Conservation (phyloP, 1,140 invertebrate genomes). For the Cydia splendana region DNA sequence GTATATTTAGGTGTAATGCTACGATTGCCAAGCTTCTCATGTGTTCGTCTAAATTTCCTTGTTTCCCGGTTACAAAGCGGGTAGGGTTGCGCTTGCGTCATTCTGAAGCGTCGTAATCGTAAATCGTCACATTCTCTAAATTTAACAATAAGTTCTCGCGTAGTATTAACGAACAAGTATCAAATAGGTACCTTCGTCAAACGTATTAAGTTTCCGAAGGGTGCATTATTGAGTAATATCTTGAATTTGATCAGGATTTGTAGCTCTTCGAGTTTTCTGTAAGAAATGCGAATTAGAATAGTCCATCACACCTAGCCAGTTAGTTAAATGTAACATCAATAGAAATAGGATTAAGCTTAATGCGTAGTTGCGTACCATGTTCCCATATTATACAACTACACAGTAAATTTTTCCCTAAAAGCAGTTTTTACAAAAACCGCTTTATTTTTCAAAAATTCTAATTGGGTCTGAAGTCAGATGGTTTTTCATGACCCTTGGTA, state of each 20-base stretch:
- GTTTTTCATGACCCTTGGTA: too few species aligned
- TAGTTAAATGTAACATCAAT: too few species aligned
- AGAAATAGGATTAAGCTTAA: too few species aligned
- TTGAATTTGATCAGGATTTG: not conserved
- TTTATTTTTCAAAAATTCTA: too few species aligned
- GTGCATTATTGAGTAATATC: not conserved
- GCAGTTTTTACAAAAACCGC: too few species aligned
- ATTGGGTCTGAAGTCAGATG: too few species aligned
- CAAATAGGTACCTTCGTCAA: not conserved
- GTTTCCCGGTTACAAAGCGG: not conserved
- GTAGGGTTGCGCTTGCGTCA: conserved; percentile 24
- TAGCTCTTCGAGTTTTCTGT: not conserved
- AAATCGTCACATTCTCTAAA: not conserved
- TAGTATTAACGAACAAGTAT: not conserved
- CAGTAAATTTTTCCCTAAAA: too few species aligned
- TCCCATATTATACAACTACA: too few species aligned
- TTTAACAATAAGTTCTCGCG: not conserved
- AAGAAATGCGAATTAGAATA: too few species aligned
- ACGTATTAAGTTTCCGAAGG: not conserved
- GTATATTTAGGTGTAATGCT: conserved; percentile 10
- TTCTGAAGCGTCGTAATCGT: not conserved
- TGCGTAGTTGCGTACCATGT: too few species aligned
- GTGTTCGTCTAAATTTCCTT: conserved; percentile 9
- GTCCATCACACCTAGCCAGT: too few species aligned
- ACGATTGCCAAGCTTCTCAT: conserved; percentile 8